phyloP scores from a whole-genome alignment of 2,888 invertebrate species.

The Oligia strigilis region DNA sequence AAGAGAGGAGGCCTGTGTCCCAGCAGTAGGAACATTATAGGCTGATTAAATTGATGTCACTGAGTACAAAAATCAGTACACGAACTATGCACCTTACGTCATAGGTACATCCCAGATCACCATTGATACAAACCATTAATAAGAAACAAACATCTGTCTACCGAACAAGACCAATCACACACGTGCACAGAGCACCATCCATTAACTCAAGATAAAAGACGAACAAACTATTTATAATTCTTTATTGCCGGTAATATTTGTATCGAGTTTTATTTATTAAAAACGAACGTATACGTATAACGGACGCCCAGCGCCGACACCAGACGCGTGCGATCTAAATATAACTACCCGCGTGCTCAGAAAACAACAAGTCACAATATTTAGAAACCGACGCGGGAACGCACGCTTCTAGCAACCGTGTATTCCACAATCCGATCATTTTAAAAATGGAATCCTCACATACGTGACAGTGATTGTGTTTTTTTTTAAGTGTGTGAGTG shows the following conservation, averaged over 20 bases:
- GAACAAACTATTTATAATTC: slow-evolving; percentile 77
- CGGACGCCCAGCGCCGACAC: slow-evolving; percentile 78
- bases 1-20: too few relatives aligned
- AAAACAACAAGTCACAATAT: slow-evolving; percentile 86
- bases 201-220: slow-evolving; percentile 82
- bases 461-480: slow-evolving; percentile 67
- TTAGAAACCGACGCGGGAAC: slow-evolving; percentile 79
- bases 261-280: slow-evolving; percentile 83
- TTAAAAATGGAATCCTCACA: slow-evolving; percentile 62
- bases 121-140: slow-evolving; percentile 56
- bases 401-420: slow-evolving; percentile 77
- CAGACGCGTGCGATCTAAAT: slow-evolving; percentile 85
- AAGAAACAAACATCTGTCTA: slow-evolving; percentile 58
- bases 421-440: slow-evolving; percentile 58
- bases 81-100: slow-evolving; percentile 25
- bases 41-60: too few relatives aligned
- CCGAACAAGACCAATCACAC: slow-evolving; percentile 66
- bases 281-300: slow-evolving; percentile 74
- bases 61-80: background rate
- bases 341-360: slow-evolving; percentile 83
- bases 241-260: slow-evolving; percentile 87
- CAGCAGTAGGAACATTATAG: too few relatives aligned
- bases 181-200: slow-evolving; percentile 69
- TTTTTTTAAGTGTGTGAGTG: slow-evolving; percentile 60
- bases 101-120: slow-evolving; percentile 21